A percentile compares a stretch with the other conserved stretches of the same genome.
phyloP scores from a whole-genome alignment of 2,888 invertebrate species.

The Dorcus parallelipipedus region DNA sequence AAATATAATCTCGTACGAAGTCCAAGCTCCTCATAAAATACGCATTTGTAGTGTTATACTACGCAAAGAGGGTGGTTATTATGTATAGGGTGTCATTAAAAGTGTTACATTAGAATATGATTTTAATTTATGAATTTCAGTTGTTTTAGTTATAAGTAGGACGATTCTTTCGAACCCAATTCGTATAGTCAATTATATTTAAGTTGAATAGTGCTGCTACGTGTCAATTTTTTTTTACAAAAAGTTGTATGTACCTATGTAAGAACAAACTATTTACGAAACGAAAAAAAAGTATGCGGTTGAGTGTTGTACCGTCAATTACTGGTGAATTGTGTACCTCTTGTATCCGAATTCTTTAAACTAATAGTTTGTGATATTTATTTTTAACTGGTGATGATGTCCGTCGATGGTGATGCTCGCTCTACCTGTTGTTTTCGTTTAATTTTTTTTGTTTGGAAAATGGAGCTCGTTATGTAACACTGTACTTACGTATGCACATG shows the following conservation, averaged over 20 bases:
- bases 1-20: no score
- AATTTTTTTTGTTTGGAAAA: not conserved
- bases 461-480: conserved; percentile 21
- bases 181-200: conserved; percentile 14
- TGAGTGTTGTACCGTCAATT: conserved; percentile 3
- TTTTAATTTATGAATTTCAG: not conserved
- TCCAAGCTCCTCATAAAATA: not conserved
- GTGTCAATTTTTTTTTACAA: conserved; percentile 22
- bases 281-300: not conserved
- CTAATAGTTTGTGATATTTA: conserved; percentile 21
- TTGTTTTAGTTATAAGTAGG: not conserved
- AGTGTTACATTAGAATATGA: not conserved
- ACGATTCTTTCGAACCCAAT: conserved; percentile 1
- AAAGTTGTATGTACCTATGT: conserved; percentile 22
- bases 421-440: conserved; percentile 1
- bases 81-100: not conserved
- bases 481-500: conserved; percentile 38
- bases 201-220: conserved; percentile 18
- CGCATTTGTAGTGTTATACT: not conserved
- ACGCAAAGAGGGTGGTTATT: not conserved
- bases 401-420: not conserved
- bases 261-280: conserved; percentile 11
- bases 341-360: conserved; percentile 21
- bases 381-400: conserved; percentile 3
- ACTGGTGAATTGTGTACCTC: conserved; percentile 15